phyloP scores from a whole-genome alignment of 2,888 invertebrate species.

The Harpagoxenus sublaevis region DNA sequence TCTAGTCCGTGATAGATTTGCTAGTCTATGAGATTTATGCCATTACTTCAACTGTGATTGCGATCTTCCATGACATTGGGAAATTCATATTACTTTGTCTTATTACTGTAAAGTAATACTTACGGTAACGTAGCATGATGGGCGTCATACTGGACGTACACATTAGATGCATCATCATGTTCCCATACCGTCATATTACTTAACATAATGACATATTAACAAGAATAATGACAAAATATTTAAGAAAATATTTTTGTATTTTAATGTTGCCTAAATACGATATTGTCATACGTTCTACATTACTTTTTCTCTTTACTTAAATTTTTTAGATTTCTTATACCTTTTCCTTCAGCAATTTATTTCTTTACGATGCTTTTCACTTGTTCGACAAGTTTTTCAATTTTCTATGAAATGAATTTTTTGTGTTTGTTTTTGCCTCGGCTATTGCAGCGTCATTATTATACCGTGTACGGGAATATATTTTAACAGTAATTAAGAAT shows the following conservation, averaged over 20 bases:
- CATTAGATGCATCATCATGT: too few relatives aligned
- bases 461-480: neutral
- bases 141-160: too few relatives aligned
- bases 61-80: neutral
- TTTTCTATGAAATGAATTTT: neutral
- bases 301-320: neutral
- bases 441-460: neutral
- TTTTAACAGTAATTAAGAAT: neutral
- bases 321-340: too few relatives aligned
- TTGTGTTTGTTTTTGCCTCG: neutral
- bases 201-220: too few relatives aligned
- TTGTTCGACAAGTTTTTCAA: neutral
- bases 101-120: neutral
- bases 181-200: too few relatives aligned
- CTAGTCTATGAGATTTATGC: conserved; percentile 7
- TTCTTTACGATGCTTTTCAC: too few relatives aligned
- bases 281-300: neutral
- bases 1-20: neutral
- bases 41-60: conserved; percentile 8
- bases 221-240: neutral
- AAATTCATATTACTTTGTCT: neutral
- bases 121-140: too few relatives aligned
- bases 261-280: neutral
- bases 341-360: too few relatives aligned
- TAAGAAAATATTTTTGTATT: neutral